Evolutionary conservation across 2,113 vertebrate species (phyloP).

Genomic region (Lamprotornis superbus): DNA sequence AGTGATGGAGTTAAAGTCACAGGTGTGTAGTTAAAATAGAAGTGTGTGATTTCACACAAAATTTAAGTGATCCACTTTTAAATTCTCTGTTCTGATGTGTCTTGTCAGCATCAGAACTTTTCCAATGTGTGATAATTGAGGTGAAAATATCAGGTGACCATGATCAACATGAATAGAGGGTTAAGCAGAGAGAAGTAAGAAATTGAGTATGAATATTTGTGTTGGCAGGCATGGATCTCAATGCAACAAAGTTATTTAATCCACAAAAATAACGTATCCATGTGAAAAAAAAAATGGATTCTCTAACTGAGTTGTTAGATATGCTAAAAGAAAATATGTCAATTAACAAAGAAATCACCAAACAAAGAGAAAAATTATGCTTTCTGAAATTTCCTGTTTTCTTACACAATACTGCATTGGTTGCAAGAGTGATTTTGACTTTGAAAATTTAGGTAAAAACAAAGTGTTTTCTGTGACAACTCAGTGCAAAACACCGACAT

Average conservation of each 20-base stretch:
- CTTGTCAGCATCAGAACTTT: not conserved
- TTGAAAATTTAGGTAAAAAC: not conserved
- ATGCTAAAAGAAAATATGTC: not conserved
- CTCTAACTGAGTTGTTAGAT: fast-evolving
- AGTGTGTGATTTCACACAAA: too few relatives aligned
- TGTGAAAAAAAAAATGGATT: not conserved
- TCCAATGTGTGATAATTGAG: fast-evolving
- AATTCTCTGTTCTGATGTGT: not conserved
- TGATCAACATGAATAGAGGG: not conserved
- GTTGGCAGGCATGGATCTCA: not conserved
- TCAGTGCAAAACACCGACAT: not conserved
- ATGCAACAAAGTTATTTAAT: not conserved
- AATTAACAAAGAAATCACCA: not conserved
- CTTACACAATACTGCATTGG: fast-evolving
- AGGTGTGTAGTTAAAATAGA: too few relatives aligned
- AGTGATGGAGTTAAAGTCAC: too few relatives aligned
- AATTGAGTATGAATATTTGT: not conserved
- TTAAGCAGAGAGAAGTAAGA: not conserved
- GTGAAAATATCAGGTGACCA: not conserved
- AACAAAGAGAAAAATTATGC: not conserved
- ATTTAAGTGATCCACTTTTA: too few relatives aligned
- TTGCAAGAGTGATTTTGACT: not conserved
- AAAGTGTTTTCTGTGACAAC: not conserved
- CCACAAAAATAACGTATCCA: not conserved
- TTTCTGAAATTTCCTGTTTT: not conserved